Base-by-base conservation (phyloP, 2,797 vertebrate genomes). In the Acrocephalus scirpaceus region DNA sequence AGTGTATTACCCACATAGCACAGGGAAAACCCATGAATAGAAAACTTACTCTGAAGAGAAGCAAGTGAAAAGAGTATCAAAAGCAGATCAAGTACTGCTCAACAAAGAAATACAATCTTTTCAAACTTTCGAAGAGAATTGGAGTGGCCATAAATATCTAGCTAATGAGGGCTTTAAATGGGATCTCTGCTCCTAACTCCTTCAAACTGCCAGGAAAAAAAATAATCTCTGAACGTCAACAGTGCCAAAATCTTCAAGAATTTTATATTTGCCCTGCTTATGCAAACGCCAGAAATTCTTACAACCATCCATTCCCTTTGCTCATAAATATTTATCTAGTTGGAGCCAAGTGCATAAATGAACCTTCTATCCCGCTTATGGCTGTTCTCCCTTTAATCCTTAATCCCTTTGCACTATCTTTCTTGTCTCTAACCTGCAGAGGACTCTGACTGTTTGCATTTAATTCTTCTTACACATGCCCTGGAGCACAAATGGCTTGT, bases 401-500 rank as follows among this genome's bases (percentile, higher is more conserved):
- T 97, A 97, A 97, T 97, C 97, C 97, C 93, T 95, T 73, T 93
- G 93, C 95, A 94, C 96, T 96, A 97, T 95, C 93, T 94, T 95
- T 93, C 95, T 91, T 96, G 94, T 96, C 94, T 95, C 96, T 95
- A 97, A 96, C 95, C 96, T 96, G 95, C 96, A 91, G 95, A 97
- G 92, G 92, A 96, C 92, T 96, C 95, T 93, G 94, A 92, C 87
- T 96, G 94, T 97, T 97, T 97, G 94, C 95, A 96, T 97, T 97
- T 97, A 96, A 97, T 97, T 97, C 96, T 95, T 97, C 94, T 96
- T 96, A 96, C 79, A 95, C 92, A 95, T 96, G 93, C 95, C 96
- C 96, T 53, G 90, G 86, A 95, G 97, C 96, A 96, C 92, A 96
- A 96, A 96, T 95, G 96, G 92, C 93, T 96, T 96, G 96, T 96